These are phyloP conservation scores for Julus scanicus DNA, from an alignment of 2,888 invertebrate genomes.

Conservation along the genomic window DNA sequence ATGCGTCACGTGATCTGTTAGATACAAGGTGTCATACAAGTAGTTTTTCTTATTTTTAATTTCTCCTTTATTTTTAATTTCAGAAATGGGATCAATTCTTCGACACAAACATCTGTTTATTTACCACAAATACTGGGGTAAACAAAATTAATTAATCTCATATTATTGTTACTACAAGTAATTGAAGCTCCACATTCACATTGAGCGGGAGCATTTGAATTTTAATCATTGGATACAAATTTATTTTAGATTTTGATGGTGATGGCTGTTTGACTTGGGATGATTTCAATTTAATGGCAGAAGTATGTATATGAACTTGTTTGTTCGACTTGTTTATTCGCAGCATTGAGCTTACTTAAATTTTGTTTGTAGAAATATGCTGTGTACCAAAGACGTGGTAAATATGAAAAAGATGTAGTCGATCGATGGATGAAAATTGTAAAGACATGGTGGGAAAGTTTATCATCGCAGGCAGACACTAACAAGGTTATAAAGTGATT, in stretches of 20 bases:
- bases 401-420: constrained; percentile 62
- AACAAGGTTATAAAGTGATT: constrained; percentile 60
- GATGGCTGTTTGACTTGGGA: constrained; percentile 67
- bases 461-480: constrained; percentile 61
- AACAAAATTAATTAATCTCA: constrained; percentile 36
- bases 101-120: constrained; percentile 58
- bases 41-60: neutral
- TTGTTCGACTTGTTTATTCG: neutral
- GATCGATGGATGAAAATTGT: constrained; percentile 62
- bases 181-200: neutral
- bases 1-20: neutral
- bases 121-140: constrained; percentile 59
- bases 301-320: constrained; percentile 61
- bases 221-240: neutral
- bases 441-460: constrained; percentile 62
- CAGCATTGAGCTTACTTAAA: neutral
- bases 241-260: constrained; percentile 64
- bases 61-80: neutral
- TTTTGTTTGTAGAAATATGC: constrained; percentile 61
- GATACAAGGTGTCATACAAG: neutral
- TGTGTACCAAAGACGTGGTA: constrained; percentile 62
- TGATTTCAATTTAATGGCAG: constrained; percentile 66
- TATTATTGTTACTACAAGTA: neutral
- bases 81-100: constrained; percentile 53
- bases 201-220: neutral